Conservation (phyloP, 2,797 vertebrate genomes). For the Cottoperca gobio region DNA sequence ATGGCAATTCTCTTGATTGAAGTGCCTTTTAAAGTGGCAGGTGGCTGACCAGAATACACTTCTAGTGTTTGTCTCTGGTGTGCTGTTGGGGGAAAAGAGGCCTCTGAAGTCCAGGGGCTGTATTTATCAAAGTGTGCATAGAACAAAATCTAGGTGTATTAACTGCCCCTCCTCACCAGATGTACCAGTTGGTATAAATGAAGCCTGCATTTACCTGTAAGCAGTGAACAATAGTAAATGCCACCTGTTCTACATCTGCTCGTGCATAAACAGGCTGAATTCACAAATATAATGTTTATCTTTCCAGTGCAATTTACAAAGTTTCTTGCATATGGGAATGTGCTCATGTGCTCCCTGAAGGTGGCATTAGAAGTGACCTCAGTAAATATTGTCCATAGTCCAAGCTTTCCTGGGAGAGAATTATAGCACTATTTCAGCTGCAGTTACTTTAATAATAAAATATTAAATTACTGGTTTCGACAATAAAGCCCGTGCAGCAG, state of each 20-base stretch:
- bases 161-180: not conserved
- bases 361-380: not conserved
- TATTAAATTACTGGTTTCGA: not conserved
- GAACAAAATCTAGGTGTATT: conserved; percentile 10
- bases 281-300: not conserved
- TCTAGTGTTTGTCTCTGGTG: conserved; percentile 54
- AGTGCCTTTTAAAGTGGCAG: conserved; percentile 71
- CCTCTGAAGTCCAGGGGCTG: conserved; percentile 33
- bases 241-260: conserved; percentile 8
- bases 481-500: too few relatives aligned
- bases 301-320: not conserved
- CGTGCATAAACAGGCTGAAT: not conserved
- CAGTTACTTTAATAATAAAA: conserved; percentile 1
- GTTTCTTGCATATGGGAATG: not conserved
- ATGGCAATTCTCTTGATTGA: conserved; percentile 70
- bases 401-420: not conserved
- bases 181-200: conserved; percentile 27
- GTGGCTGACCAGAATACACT: conserved; percentile 62
- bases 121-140: conserved; percentile 37
- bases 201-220: not conserved
- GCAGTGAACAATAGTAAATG: conserved; percentile 6
- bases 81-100: conserved; percentile 45
- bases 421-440: not conserved
- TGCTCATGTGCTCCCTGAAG: not conserved
- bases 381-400: conserved; percentile 3